These are phyloP conservation scores for Melinopterus prodromus DNA, from an alignment of 2,888 invertebrate genomes.

Conservation along the genomic window DNA sequence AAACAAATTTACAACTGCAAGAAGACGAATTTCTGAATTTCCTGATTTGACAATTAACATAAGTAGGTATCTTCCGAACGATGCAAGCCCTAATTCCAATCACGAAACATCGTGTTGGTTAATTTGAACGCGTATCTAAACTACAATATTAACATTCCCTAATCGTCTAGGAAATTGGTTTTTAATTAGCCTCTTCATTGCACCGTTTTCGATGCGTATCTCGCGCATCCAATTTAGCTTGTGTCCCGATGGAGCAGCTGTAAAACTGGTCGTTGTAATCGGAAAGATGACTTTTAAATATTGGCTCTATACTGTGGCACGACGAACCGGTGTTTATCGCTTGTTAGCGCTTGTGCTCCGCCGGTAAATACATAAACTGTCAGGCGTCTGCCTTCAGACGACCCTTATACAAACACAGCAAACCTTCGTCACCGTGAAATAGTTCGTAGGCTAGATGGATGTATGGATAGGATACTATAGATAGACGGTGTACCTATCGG, in stretches of 20 bases:
- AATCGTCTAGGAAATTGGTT: background rate
- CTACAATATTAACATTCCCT: background rate
- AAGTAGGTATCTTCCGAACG: too few relatives aligned
- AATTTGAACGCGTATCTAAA: background rate
- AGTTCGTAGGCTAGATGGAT: too few relatives aligned
- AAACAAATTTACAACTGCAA: too few relatives aligned
- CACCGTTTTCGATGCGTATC: background rate
- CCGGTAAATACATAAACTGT: too few relatives aligned
- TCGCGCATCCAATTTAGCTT: background rate
- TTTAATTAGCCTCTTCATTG: background rate
- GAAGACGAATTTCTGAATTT: too few relatives aligned
- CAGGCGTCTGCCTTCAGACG: background rate
- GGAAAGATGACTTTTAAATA: conserved; percentile 4
- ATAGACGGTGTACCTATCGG: too few relatives aligned
- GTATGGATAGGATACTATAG: too few relatives aligned
- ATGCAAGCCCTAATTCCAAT: too few relatives aligned
- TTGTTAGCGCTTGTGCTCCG: background rate
- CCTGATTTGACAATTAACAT: too few relatives aligned
- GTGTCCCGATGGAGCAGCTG: background rate
- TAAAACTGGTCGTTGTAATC: background rate
- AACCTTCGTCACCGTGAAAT: background rate
- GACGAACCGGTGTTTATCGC: background rate
- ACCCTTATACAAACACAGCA: background rate
- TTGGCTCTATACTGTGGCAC: background rate
- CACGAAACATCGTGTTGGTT: background rate